Base-by-base conservation (phyloP, 2,797 vertebrate genomes). In the Pitangus sulphuratus region DNA sequence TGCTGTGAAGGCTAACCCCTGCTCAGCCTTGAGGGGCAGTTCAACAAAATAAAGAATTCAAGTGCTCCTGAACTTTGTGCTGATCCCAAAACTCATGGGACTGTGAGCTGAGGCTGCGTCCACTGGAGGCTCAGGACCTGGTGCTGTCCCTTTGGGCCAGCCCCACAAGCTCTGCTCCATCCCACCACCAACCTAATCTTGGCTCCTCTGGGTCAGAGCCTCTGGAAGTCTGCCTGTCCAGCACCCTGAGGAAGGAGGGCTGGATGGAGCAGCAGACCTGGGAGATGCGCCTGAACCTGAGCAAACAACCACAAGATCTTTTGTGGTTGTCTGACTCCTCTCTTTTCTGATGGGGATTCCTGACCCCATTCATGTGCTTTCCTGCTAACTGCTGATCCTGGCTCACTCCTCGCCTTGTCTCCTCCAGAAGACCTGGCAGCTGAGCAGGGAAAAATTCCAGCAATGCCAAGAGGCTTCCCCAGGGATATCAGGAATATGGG, bases 61-160 rank as follows among this genome's bases (percentile, higher is more conserved):
- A 88, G 60, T 1, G 4, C 37, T n/a, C 44, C 91, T 31, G 44
- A 69, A 89, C 93, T 94, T 91, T 39, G 61, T 70, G 89, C 96
- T 50, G 94, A 91, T 60, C 64, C 3, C 60, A 95, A 80, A 24
- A 90, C 80, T 65, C 80, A 45, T 3, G 28, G 81, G 91, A 72
- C 89, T 45, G 64, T 39, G 89, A 83, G 33, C 70, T 17, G 51
- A 37, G 83, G 87, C 94, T 89, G 94, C 48, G 50, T 56, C 91
- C 37, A 64, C 22, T 8, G 61, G 35, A 35, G 15, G 37, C 44
- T 89, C 75, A 11, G 2, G 3, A 7, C 62, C 33, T 1, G 0
- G 17, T 0, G 0, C 57, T 14, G 15, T 10, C 30, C 5, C 10
- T 12, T 26, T 2, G 8, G 8, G 30, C 11, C 28, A 72, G 28